Evolutionary conservation across 2,113 vertebrate genomes (phyloP).

Genomic region (Carollia perspicillata): DNA sequence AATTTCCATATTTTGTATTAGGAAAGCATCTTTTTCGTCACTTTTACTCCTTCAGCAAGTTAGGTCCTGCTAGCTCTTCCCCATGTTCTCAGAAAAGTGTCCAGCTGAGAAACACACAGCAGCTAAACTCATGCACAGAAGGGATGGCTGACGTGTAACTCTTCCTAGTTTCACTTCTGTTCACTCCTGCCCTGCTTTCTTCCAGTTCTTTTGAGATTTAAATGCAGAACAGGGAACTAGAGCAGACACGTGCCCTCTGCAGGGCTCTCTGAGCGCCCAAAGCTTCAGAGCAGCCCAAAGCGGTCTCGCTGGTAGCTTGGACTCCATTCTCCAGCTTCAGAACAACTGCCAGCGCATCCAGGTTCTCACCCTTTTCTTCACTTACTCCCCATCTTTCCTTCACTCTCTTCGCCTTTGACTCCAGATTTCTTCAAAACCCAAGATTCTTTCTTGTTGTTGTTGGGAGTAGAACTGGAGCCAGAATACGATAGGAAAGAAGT

Average conservation of each 20-base stretch:
- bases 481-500: neutral
- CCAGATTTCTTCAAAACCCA: neutral
- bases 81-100: neutral
- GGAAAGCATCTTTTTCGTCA: neutral
- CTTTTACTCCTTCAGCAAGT: neutral
- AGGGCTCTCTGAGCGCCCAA: neutral
- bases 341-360: neutral
- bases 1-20: neutral
- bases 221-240: neutral
- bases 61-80: neutral
- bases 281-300: neutral
- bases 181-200: neutral
- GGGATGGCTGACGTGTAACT: neutral
- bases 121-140: neutral
- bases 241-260: neutral
- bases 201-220: neutral
- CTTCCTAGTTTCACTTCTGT: neutral
- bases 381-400: neutral
- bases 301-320: neutral
- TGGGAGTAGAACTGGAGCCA: neutral
- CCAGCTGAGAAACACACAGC: neutral
- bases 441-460: neutral
- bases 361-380: neutral
- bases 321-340: neutral
- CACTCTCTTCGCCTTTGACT: neutral